A percentile compares a stretch with the other conserved stretches of the same genome.
phyloP scores from a whole-genome alignment of 2,113 vertebrate species.

The Grallaria varia region DNA sequence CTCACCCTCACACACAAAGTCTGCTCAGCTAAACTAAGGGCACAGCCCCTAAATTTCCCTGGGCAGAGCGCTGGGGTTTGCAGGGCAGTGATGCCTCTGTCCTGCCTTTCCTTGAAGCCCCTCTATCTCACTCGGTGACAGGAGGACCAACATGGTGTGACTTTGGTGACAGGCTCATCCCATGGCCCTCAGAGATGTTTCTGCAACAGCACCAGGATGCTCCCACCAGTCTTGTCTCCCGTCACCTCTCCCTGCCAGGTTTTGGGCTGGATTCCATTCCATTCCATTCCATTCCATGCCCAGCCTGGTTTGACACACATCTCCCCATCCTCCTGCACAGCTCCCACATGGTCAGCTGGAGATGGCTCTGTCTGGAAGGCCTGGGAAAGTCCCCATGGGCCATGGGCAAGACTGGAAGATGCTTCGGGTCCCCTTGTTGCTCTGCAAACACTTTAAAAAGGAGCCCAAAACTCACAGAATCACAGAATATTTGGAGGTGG shows the following conservation, averaged over 20 bases:
- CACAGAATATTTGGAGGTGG: not conserved
- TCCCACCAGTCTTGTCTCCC: not conserved
- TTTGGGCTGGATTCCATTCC: not conserved
- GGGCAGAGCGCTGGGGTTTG: not conserved
- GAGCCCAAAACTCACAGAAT: not conserved
- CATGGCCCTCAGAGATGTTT: accelerated
- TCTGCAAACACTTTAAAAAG: not conserved
- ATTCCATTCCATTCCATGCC: not conserved
- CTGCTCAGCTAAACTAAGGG: not conserved
- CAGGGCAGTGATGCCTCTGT: not conserved
- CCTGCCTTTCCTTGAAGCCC: not conserved
- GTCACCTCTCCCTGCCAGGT: not conserved
- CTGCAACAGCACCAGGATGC: accelerated
- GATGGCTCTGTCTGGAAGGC: not conserved
- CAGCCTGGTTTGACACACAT: not conserved
- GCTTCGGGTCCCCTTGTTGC: not conserved
- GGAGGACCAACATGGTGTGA: not conserved
- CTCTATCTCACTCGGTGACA: accelerated
- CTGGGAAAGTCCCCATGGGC: accelerated
- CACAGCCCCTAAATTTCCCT: accelerated
- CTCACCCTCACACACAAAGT: not conserved
- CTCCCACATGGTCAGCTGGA: not conserved
- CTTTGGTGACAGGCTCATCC: no score
- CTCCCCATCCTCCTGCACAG: not conserved
- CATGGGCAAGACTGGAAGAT: not conserved